phyloP scores from a whole-genome alignment of 2,888 invertebrate species.

The Trilocha varians region DNA sequence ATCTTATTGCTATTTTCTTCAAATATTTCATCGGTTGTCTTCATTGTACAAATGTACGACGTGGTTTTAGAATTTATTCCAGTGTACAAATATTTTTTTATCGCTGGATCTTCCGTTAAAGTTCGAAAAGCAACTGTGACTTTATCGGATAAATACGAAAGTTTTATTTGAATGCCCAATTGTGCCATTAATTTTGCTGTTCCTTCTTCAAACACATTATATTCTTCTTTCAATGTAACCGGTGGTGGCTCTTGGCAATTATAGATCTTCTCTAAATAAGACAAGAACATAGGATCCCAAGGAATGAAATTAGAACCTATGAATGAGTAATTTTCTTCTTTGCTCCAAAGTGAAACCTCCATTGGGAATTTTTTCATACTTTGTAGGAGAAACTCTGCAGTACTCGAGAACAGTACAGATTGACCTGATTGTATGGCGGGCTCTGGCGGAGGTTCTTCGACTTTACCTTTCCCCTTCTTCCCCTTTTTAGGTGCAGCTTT shows the following conservation, averaged over 20 bases:
- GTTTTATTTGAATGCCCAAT: slow-evolving; percentile 51
- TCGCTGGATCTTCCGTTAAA: slow-evolving; percentile 49
- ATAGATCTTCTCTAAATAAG: slow-evolving; percentile 38
- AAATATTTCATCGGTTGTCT: slow-evolving; percentile 53
- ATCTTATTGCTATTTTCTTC: slow-evolving; percentile 48
- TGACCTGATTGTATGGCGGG: slow-evolving; percentile 59
- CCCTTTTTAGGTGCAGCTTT: slow-evolving; percentile 35
- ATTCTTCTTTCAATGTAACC: slow-evolving; percentile 46
- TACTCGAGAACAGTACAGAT: slow-evolving; percentile 55
- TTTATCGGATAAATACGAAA: slow-evolving; percentile 46
- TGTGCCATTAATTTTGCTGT: slow-evolving; percentile 53
- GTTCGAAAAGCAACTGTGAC: slow-evolving; percentile 55
- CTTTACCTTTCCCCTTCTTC: slow-evolving; percentile 42
- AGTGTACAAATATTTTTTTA: slow-evolving; percentile 54
- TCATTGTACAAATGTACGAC: slow-evolving; percentile 58
- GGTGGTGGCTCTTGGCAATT: slow-evolving; percentile 32
- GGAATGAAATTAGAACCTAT: slow-evolving; percentile 47
- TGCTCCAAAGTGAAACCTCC: slow-evolving; percentile 56
- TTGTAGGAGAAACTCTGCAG: slow-evolving; percentile 49
- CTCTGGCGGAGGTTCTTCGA: slow-evolving; percentile 42
- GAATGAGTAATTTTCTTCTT: slow-evolving; percentile 46
- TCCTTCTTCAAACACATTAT: slow-evolving; percentile 61
- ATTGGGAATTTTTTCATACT: slow-evolving; percentile 50
- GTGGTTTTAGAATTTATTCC: slow-evolving; percentile 59
- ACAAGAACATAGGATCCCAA: slow-evolving; percentile 49